Evolutionary conservation across 1,140 invertebrate species (phyloP).

Genomic region (Eufriesea mexicana): DNA sequence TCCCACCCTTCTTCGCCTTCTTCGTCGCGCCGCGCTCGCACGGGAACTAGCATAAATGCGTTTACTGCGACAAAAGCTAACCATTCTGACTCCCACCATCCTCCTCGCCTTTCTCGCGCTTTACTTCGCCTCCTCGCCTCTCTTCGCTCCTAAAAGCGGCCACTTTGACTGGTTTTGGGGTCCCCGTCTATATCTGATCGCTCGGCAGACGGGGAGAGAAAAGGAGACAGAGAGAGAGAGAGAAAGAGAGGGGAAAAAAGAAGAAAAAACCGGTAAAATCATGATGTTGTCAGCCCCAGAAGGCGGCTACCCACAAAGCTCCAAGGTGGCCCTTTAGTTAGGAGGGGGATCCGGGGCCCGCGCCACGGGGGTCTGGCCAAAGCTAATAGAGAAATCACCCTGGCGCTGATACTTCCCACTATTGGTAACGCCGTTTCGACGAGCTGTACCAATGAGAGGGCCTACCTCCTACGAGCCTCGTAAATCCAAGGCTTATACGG

Average conservation of each 20-base stretch:
- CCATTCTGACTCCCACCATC: conserved; percentile 23
- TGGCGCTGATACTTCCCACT: conserved; percentile 70
- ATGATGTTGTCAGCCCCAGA: conserved; percentile 59
- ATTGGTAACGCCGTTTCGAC: conserved; percentile 65
- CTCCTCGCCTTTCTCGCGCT: conserved; percentile 40
- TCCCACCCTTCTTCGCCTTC: conserved; percentile 53
- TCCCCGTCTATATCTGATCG: conserved; percentile 57
- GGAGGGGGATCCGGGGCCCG: conserved; percentile 35
- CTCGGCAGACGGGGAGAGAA: conserved; percentile 35
- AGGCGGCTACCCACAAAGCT: conserved; percentile 69
- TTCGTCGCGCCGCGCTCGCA: not conserved
- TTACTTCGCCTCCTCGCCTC: not conserved
- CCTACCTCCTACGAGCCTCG: conserved; percentile 61
- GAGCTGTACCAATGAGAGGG: conserved; percentile 51
- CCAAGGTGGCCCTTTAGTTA: conserved; percentile 62
- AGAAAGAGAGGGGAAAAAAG: conserved; percentile 3
- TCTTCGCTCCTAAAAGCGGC: conserved; percentile 55
- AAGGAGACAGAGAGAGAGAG: conserved; percentile 28
- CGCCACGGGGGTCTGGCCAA: conserved; percentile 66
- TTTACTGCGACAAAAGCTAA: conserved; percentile 44
- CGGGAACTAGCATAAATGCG: conserved; percentile 39
- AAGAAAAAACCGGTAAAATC: conserved; percentile 65
- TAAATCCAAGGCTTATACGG: conserved; percentile 67
- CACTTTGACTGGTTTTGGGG: conserved; percentile 44
- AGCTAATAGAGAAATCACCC: conserved; percentile 75